phyloP scores from a whole-genome alignment of 1,140 invertebrate species.

The Pachypsylla venusta region DNA sequence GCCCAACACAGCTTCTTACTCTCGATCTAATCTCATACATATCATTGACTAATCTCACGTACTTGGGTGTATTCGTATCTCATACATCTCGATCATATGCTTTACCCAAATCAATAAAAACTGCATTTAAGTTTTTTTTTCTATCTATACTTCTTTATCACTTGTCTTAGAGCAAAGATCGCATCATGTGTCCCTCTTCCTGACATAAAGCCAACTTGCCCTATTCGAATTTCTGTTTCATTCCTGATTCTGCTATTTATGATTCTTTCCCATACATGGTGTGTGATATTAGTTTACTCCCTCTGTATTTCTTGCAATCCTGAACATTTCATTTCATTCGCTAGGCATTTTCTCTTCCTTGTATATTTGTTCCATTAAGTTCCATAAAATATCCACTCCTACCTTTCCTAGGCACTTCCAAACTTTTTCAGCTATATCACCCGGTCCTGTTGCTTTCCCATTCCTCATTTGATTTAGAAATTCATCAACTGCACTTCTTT shows the following conservation, averaged over 20 bases:
- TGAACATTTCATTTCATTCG: constrained; percentile 14
- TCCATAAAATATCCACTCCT: background rate
- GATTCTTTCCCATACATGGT: background rate
- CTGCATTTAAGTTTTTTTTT: no score
- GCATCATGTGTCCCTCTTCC: background rate
- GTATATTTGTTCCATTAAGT: background rate
- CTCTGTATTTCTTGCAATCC: no score
- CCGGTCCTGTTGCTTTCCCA: background rate
- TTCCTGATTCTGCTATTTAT: background rate
- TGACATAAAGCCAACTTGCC: background rate
- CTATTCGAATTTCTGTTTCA: background rate
- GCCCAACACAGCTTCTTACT: background rate
- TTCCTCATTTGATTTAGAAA: no score
- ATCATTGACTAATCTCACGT: background rate
- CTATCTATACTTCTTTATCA: background rate
- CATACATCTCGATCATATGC: background rate
- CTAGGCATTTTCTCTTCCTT: background rate
- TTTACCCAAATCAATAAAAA: background rate
- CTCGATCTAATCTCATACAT: background rate
- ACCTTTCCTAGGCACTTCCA: background rate
- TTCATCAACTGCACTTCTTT: no score
- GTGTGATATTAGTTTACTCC: background rate
- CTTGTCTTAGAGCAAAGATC: background rate
- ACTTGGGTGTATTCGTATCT: background rate
- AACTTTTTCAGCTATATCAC: background rate